Conservation (phyloP, 1,140 invertebrate species). For the Oedothorax gibbosus region DNA sequence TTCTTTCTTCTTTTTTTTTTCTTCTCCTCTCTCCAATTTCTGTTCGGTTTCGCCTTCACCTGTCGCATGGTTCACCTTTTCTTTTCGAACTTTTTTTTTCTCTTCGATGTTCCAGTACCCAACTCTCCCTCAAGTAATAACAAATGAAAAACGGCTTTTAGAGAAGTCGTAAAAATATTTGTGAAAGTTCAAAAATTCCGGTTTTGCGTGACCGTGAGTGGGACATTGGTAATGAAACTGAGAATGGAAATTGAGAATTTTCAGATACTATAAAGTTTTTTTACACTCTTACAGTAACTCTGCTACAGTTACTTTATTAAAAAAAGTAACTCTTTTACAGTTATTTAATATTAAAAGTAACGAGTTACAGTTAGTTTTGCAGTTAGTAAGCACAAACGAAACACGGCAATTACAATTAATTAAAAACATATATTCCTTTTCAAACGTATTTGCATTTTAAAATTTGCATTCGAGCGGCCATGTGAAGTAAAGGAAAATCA, state of each 20-base stretch:
- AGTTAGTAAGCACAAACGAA: too few species aligned
- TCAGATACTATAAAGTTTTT: too few species aligned
- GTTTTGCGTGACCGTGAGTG: conserved; percentile 35
- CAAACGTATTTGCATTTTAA: too few species aligned
- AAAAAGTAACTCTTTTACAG: too few species aligned
- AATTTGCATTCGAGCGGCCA: too few species aligned
- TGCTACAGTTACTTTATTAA: too few species aligned
- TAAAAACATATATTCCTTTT: too few species aligned
- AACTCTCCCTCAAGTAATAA: conserved; percentile 42
- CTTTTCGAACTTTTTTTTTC: conserved; percentile 8
- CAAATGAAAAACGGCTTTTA: neutral
- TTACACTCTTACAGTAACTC: too few species aligned
- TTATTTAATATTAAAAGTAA: too few species aligned
- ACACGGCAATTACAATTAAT: too few species aligned
- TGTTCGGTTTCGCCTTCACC: conserved; percentile 55
- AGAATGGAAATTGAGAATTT: neutral
- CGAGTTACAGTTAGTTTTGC: too few species aligned
- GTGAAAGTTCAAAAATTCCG: conserved; percentile 51
- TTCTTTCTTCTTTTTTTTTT: conserved; percentile 8
- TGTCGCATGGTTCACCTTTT: conserved; percentile 27
- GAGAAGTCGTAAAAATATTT: neutral
- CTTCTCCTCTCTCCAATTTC: neutral
- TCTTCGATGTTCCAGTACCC: conserved; percentile 47
- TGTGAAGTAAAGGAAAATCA: too few species aligned
- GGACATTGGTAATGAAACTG: neutral